Base-by-base conservation (phyloP, 2,888 invertebrate species). In the Dendrolimus houi region DNA sequence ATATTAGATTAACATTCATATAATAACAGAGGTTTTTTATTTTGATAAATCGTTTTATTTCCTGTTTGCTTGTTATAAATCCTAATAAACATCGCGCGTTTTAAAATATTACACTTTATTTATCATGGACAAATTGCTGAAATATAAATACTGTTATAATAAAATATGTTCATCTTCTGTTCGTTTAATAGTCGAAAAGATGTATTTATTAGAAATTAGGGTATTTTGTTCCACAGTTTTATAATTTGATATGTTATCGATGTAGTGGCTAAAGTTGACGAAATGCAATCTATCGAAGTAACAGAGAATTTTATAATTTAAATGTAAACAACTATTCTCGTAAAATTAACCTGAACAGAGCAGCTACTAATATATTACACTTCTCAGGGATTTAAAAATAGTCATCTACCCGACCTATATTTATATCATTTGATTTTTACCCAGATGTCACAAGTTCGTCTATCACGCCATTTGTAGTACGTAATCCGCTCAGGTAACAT, bases 361-460 rank as follows among this genome's bases (percentile, higher is more conserved):
- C 69, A 59, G 62, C 68, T 58, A 64, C 62, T 70, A 67, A 74
- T 68, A 75, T 71, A 72, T 71, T 71, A 74, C 62, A 74, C 74
- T 75, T 73, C 74, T 70, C 67, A 66, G 66, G 57, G 69, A 68
- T 78, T 79, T 85, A 85, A 81, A 87, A 87, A 87, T 87, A 87
- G 76, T 73, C 61, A 71, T 72, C 71, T 67, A 69, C 72, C 64
- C 69, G 64, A 64, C 60, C 68, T 77, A 69, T 71, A 79, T 81
- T 83, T 77, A 79, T 74, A 76, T 71, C 75, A 67, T 73, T 68
- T 65, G 61, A 65, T 64, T 73, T 71, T 75, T 80, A 71, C 75
- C 72, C 77, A 81, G 78, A 77, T 81, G 84, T 81, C 78, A 80
- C 77, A 60, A 69, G 60, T 70, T 73, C 75, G 75, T 84, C 75